phyloP scores from a whole-genome alignment of 2,113 vertebrate species.

The Gila orcuttii region DNA sequence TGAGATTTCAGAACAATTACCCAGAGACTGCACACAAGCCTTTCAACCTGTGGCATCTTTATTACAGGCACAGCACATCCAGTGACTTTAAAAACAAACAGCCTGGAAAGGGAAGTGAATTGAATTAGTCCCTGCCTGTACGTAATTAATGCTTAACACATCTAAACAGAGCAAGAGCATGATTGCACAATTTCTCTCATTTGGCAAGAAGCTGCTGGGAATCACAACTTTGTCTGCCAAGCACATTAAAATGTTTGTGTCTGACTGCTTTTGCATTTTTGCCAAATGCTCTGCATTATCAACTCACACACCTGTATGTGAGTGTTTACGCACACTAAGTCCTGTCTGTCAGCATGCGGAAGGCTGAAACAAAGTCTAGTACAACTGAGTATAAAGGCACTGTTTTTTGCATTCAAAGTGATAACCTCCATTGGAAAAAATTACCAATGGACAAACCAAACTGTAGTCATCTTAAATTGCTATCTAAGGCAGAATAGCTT shows the following conservation, averaged over 20 bases:
- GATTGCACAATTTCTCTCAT: slow-evolving; percentile 24
- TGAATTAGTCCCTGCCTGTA: slow-evolving; percentile 12
- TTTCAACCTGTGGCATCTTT: slow-evolving; percentile 31
- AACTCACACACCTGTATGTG: slow-evolving; percentile 6
- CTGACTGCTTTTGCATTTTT: slow-evolving; percentile 18
- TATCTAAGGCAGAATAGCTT: slow-evolving; percentile 35
- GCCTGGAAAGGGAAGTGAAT: slow-evolving; percentile 21
- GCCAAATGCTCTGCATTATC: slow-evolving; percentile 30
- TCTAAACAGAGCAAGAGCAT: slow-evolving; percentile 23
- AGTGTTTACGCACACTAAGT: background rate
- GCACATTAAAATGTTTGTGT: slow-evolving; percentile 15
- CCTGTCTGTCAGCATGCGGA: background rate
- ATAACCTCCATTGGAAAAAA: slow-evolving; percentile 5
- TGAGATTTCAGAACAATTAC: background rate
- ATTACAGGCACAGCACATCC: background rate
- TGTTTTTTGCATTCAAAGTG: background rate
- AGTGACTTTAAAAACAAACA: slow-evolving; percentile 27
- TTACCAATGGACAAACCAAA: slow-evolving; percentile 36
- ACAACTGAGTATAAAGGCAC: background rate
- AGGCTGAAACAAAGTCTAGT: background rate
- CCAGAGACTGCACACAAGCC: slow-evolving; percentile 29
- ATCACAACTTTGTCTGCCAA: slow-evolving; percentile 23
- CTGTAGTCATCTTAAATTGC: slow-evolving; percentile 33
- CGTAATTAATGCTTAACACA: slow-evolving; percentile 44
- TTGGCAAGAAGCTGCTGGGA: slow-evolving; percentile 35